phyloP scores from a whole-genome alignment of 2,797 vertebrate genomes.

The Tachyglossus aculeatus region DNA sequence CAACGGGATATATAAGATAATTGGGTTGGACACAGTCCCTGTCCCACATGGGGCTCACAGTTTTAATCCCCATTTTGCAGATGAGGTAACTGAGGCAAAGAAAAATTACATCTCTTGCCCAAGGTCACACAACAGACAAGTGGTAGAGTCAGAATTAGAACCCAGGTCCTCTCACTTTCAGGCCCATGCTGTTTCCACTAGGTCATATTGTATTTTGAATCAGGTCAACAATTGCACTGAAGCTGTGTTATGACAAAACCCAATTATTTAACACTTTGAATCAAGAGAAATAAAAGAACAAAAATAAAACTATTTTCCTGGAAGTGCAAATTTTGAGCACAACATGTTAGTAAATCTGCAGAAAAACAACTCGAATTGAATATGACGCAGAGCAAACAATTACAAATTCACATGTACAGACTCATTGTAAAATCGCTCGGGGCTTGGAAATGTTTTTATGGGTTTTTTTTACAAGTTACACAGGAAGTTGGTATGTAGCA shows the following conservation, averaged over 20 bases:
- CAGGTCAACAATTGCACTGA: not conserved
- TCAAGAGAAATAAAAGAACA: not conserved
- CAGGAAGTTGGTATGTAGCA: slow-evolving; percentile 68
- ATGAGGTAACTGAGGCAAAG: too few species aligned
- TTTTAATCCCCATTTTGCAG: too few species aligned
- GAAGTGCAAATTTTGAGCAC: slow-evolving; percentile 60
- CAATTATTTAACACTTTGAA: not conserved
- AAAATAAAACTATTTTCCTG: slow-evolving; percentile 41
- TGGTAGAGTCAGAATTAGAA: too few species aligned
- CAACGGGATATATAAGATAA: too few species aligned
- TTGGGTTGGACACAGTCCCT: too few species aligned
- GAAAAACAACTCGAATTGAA: slow-evolving; percentile 46
- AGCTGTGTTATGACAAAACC: not conserved
- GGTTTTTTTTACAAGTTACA: slow-evolving; percentile 71
- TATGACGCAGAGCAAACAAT: slow-evolving; percentile 64
- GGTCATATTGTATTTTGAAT: slow-evolving; percentile 3
- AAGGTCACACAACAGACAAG: too few species aligned
- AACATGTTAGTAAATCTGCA: slow-evolving; percentile 57
- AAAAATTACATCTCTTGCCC: too few species aligned
- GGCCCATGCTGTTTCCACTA: too few species aligned
- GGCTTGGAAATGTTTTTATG: slow-evolving; percentile 62
- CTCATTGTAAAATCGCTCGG: slow-evolving; percentile 51
- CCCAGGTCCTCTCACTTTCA: too few species aligned
- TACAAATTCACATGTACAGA: slow-evolving; percentile 47
- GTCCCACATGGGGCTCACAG: too few species aligned